Evolutionary conservation across 1,140 invertebrate genomes (phyloP).

Genomic region (Temnothorax nylanderi): DNA sequence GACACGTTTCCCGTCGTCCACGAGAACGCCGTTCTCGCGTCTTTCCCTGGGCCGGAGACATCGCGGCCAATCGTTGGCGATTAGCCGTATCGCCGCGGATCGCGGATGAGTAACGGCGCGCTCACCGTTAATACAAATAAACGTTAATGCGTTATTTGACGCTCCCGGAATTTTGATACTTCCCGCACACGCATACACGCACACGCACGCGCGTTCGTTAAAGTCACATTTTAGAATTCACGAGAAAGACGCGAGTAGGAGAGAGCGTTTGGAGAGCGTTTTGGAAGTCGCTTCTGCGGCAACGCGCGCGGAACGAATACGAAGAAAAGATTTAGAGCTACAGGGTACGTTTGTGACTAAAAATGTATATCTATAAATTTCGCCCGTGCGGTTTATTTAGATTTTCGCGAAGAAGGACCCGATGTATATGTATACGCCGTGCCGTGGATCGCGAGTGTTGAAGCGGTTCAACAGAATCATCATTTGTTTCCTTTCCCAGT

Average conservation of each 20-base stretch:
- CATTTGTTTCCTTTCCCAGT: conserved; percentile 23
- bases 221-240: not conserved
- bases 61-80: conserved; percentile 72
- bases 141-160: conserved; percentile 21
- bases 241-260: not conserved
- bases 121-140: conserved; percentile 25
- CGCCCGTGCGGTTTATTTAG: conserved; percentile 5
- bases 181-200: no score
- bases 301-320: not conserved
- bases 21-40: conserved; percentile 11
- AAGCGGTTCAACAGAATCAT: conserved; percentile 1
- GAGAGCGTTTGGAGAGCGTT: not conserved
- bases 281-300: not conserved
- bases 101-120: conserved; percentile 12
- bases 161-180: conserved; percentile 25
- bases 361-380: conserved; percentile 24
- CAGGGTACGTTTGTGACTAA: not conserved
- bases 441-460: not conserved
- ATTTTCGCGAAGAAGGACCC: not conserved
- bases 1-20: conserved; percentile 69
- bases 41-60: conserved; percentile 57
- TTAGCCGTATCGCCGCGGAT: conserved; percentile 59
- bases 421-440: not conserved
- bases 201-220: not conserved
- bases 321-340: not conserved